Base-by-base conservation (phyloP, 2,888 invertebrate species). In the Microplitis manilae region DNA sequence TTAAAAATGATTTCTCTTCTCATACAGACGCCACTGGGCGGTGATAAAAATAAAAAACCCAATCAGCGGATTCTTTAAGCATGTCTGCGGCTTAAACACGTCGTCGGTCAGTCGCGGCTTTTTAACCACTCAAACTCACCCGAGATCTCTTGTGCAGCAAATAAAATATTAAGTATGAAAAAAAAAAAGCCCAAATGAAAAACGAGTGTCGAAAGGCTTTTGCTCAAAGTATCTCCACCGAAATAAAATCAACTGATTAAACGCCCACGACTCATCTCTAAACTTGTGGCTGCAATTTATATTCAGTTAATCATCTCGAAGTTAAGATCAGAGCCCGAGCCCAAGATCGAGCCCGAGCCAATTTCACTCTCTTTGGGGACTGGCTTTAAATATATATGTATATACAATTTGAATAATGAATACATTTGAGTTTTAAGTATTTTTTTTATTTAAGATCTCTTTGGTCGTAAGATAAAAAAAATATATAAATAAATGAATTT, bases 241-340 rank as follows among this genome's bases (percentile, higher is more conserved):
- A 72, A 72, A 72, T 62, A 39, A 38, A 30, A 38, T 61, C 62
- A 15, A 30, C 40, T 17, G 40, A 61, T 72, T 17, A 62, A 72
- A 72, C 71, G 71, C 71, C 71, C 15, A 72, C 71, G 61, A 15
- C 39, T 62, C 39, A 61, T 62, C 13, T 61, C 38, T 9, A 20
- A 17, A 60, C 60, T 50, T 60, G 60, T 59, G 15, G 30, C 50
- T 69, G 50, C 41, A 30, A 72, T 60, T 72, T 72, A 60, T 72
- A 72, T 72, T 72, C 39, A 68, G 62, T 62, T 72, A 72, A 72
- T 72, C 71, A 72, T 72, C 71, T 15, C 30, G 30, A 2, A 30
- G 30, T 30, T 30, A 30, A 30, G 30, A 30, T 30, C 30, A 30
- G 30, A 30, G 2, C 4, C 30, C 30, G 30, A 30, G 30, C 30